These are phyloP conservation scores for Epirrhoe alternata DNA, from an alignment of 2,888 invertebrate species.

Conservation along the genomic window DNA sequence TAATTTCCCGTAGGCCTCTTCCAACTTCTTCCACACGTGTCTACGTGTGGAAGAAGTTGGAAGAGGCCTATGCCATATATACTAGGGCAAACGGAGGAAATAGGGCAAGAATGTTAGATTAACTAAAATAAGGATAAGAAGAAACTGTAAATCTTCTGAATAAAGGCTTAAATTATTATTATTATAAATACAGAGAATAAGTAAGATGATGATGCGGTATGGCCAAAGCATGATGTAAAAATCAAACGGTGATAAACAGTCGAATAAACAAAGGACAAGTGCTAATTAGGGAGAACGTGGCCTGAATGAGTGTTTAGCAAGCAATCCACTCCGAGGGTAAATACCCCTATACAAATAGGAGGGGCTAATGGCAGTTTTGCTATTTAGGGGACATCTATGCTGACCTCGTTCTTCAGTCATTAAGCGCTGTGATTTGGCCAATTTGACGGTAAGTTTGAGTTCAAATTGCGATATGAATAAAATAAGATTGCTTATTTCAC, in stretches of 20 bases:
- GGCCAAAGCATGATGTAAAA: too few relatives aligned
- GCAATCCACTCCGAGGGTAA: conserved; percentile 36
- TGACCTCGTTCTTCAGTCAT: conserved; percentile 24
- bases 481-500: too few relatives aligned
- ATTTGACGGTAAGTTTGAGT: neutral
- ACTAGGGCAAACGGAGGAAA: too few relatives aligned
- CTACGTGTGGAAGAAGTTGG: too few relatives aligned
- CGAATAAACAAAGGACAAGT: conserved; percentile 31
- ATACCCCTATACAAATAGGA: conserved; percentile 30
- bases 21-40: too few relatives aligned
- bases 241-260: neutral
- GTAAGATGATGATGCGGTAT: neutral
- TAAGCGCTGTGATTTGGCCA: conserved; percentile 14
- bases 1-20: too few relatives aligned
- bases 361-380: conserved; percentile 35
- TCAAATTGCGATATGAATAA: neutral
- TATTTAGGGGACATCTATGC: conserved; percentile 17
- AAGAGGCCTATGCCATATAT: too few relatives aligned
- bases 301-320: conserved; percentile 47
- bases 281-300: conserved; percentile 38
- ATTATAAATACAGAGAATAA: too few relatives aligned
- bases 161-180: too few relatives aligned
- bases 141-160: too few relatives aligned
- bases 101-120: too few relatives aligned
- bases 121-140: too few relatives aligned